Percentiles rank a stretch among this genome's conserved stretches.
Conservation (phyloP, 2,888 invertebrate genomes). For the Sabellastarte sp. region DNA sequence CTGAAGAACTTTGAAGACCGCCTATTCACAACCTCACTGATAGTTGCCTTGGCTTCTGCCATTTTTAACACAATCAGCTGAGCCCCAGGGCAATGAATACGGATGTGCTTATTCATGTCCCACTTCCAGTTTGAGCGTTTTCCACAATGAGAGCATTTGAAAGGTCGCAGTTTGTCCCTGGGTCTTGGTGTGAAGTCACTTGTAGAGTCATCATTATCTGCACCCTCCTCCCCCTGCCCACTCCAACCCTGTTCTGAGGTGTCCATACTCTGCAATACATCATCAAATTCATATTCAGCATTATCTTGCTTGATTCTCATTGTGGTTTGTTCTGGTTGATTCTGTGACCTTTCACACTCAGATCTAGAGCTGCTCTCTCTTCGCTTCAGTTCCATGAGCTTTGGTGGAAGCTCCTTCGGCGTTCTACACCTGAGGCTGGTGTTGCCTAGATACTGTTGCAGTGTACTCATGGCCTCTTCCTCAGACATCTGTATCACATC, state of each 20-base stretch:
- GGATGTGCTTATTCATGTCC: constrained; percentile 55
- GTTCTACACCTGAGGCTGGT: not conserved
- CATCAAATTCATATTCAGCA: too few relatives aligned
- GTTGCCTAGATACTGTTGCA: constrained; percentile 39
- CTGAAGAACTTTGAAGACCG: too few relatives aligned
- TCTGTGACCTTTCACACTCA: not conserved
- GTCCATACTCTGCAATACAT: too few relatives aligned
- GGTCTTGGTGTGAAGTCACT: not conserved
- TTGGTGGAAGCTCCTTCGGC: too few relatives aligned
- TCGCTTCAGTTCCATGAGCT: too few relatives aligned
- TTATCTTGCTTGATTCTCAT: too few relatives aligned
- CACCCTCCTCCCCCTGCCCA: too few relatives aligned
- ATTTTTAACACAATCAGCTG: not conserved
- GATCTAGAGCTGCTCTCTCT: not conserved
- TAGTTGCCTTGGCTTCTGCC: not conserved
- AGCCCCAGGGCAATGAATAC: too few relatives aligned
- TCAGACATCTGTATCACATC: constrained; percentile 43
- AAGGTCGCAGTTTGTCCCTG: constrained; percentile 23
- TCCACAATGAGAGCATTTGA: constrained; percentile 54
- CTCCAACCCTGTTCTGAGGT: too few relatives aligned
- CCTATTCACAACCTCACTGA: too few relatives aligned
- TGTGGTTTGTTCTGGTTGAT: not conserved
- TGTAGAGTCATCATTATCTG: too few relatives aligned
- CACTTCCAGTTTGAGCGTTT: constrained; percentile 55
- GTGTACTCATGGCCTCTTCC: constrained; percentile 48